These are phyloP conservation scores for Desmodus rotundus DNA, from an alignment of 2,113 vertebrate genomes.

Conservation along the genomic window DNA sequence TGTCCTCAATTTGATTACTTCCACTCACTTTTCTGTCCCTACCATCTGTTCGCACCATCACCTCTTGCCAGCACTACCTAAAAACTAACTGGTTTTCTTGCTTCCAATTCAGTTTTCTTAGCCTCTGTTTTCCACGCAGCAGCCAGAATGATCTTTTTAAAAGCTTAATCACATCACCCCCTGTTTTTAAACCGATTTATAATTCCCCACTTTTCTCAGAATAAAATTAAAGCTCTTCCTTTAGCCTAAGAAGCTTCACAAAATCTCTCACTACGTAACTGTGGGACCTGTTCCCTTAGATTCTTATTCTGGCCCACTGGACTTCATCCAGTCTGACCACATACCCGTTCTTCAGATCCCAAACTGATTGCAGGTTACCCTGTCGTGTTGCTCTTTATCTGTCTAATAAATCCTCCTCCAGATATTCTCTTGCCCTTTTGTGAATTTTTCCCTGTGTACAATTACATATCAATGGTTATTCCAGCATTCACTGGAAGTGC, in stretches of 20 bases:
- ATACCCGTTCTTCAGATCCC: background rate
- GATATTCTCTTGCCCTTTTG: background rate
- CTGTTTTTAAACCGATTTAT: background rate
- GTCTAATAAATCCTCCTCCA: background rate
- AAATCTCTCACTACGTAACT: background rate
- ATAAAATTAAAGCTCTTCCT: background rate
- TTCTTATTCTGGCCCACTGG: background rate
- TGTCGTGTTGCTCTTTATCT: background rate
- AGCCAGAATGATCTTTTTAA: background rate
- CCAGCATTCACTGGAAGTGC: background rate
- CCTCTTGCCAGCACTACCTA: background rate
- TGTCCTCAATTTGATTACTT: background rate
- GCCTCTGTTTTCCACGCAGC: background rate
- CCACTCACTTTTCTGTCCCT: background rate
- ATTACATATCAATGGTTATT: background rate
- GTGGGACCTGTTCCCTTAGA: background rate
- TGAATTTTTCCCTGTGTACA: background rate
- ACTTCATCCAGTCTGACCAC: background rate
- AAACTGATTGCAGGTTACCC: rapidly evolving
- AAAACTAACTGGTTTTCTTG: background rate
- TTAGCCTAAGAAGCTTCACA: background rate
- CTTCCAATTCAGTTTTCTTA: background rate
- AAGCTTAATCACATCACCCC: background rate
- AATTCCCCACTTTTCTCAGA: background rate
- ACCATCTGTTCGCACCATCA: background rate